A percentile compares a stretch with the other conserved stretches of the same genome.
Conservation (phyloP, 1,140 invertebrate genomes). For the Wasmannia auropunctata region DNA sequence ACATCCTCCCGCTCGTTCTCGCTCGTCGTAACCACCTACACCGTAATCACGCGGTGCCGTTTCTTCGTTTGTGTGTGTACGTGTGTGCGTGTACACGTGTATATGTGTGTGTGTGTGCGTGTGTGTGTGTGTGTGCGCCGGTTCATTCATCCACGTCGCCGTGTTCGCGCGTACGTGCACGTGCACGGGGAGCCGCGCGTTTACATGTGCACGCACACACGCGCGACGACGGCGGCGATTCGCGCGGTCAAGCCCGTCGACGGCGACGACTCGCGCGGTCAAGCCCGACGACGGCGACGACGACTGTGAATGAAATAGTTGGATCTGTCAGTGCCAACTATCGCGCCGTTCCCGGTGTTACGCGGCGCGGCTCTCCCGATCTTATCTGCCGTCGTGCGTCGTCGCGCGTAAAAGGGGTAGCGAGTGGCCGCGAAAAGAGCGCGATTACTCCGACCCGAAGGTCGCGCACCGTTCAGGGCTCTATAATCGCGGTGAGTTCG, state of each 20-base stretch:
- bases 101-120: too few relatives aligned
- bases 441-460: slow-evolving; percentile 38
- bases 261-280: slow-evolving; percentile 56
- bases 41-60: slow-evolving; percentile 31
- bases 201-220: slow-evolving; percentile 15
- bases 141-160: slow-evolving; percentile 45
- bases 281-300: slow-evolving; percentile 60
- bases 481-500: slow-evolving; percentile 14
- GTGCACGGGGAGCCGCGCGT: slow-evolving; percentile 11
- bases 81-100: not conserved
- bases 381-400: slow-evolving; percentile 59
- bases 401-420: slow-evolving; percentile 33
- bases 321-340: slow-evolving; percentile 82
- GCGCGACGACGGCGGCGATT: slow-evolving; percentile 36
- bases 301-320: slow-evolving; percentile 82
- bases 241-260: slow-evolving; percentile 60
- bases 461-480: slow-evolving; percentile 29
- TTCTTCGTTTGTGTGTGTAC: not conserved
- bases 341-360: slow-evolving; percentile 75
- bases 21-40: slow-evolving; percentile 44
- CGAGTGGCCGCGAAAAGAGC: slow-evolving; percentile 46
- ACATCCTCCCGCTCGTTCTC: slow-evolving; percentile 46
- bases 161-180: slow-evolving; percentile 8
- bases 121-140: not conserved
- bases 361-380: slow-evolving; percentile 69